Conservation (phyloP, 2,113 vertebrate genomes). For the Plestiodon gilberti region DNA sequence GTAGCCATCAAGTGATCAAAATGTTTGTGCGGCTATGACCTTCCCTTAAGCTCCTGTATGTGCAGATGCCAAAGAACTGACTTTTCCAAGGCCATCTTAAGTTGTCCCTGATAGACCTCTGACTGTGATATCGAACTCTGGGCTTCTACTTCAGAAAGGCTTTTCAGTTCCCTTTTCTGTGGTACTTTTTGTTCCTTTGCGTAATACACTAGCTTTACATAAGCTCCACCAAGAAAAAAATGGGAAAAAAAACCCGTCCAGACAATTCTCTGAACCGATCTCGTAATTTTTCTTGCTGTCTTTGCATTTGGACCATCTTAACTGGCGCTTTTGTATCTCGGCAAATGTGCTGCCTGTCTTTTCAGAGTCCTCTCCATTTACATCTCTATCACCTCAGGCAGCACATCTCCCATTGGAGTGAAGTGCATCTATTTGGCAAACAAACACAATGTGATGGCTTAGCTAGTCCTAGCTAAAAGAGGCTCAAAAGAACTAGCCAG, state of each 20-base stretch:
- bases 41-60: no score
- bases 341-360: neutral
- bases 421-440: neutral
- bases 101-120: neutral
- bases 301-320: neutral
- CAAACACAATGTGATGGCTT: neutral
- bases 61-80: neutral
- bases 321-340: conserved; percentile 4
- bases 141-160: neutral
- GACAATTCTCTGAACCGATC: neutral
- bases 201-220: neutral
- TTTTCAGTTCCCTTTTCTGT: neutral
- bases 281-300: neutral
- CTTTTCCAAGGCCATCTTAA: neutral
- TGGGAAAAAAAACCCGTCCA: neutral
- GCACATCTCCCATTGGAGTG: neutral
- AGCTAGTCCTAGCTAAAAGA: conserved; percentile 21
- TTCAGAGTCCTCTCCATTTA: neutral
- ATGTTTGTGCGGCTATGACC: neutral
- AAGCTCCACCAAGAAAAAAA: neutral
- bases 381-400: neutral
- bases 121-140: neutral
- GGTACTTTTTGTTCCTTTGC: neutral
- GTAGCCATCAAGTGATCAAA: neutral
- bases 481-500: conserved; percentile 7